Conservation (phyloP, 2,113 vertebrate species). For the Regulus satrapa region DNA sequence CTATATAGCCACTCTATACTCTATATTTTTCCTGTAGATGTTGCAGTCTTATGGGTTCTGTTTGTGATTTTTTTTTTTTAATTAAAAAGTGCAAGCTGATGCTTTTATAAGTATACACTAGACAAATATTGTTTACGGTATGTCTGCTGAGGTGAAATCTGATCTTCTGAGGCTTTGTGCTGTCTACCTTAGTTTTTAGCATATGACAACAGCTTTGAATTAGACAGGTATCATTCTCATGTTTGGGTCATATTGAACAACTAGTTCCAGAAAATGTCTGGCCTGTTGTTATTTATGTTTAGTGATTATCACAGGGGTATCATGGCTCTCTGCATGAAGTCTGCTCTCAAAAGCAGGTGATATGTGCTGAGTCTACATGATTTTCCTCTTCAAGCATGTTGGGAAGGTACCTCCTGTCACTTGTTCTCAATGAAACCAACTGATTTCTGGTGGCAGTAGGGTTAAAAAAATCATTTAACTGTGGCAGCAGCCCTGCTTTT, state of each 20-base stretch:
- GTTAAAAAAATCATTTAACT: background rate
- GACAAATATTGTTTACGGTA: background rate
- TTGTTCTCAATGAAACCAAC: background rate
- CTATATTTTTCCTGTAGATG: background rate
- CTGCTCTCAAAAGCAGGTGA: background rate
- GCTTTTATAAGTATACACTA: background rate
- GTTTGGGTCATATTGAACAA: background rate
- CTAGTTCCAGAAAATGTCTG: background rate
- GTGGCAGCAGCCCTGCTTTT: background rate
- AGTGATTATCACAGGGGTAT: background rate
- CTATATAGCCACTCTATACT: fast-evolving
- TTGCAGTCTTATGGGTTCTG: background rate
- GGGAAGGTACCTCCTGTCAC: background rate
- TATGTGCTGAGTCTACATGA: background rate
- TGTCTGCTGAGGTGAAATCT: background rate
- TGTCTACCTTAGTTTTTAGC: background rate
- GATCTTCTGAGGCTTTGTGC: background rate
- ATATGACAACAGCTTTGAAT: background rate
- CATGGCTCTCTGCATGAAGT: background rate
- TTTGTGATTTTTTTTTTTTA: background rate
- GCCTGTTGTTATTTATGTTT: background rate
- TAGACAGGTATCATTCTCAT: background rate
- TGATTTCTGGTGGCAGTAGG: background rate
- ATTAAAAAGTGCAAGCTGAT: background rate
- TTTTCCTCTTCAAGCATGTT: background rate